Percentiles rank a stretch among this genome's conserved stretches.
Conservation (phyloP, 2,113 vertebrate genomes). For the Oryctolagus cuniculus region mOryCun1.1 NC_091449.1:3482001-3482500, state of each 20-base stretch:
- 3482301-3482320: too few relatives aligned
- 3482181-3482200: constrained; percentile 94
- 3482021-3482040: constrained; percentile 94
- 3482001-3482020: constrained; percentile 95
- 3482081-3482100: constrained; percentile 94
- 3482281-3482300: too few relatives aligned
- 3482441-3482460: constrained; percentile 90
- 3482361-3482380: not conserved
- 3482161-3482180: constrained; percentile 95
- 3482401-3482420: constrained; percentile 85
- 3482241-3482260: constrained; percentile 96
- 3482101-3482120: constrained; percentile 97
- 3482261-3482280: constrained; percentile 95
- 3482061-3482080: constrained; percentile 93
- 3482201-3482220: constrained; percentile 96
- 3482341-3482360: constrained; percentile 53
- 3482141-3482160: constrained; percentile 94
- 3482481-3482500: constrained; percentile 86
- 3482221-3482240: constrained; percentile 94
- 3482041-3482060: constrained; percentile 97
- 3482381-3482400: not conserved
- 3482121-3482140: constrained; percentile 96
- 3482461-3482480: constrained; percentile 88
- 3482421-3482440: constrained; percentile 89
- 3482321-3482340: constrained; percentile 91